Evolutionary conservation across 2,113 vertebrate genomes (phyloP), one percentile per base, ranked within the genome.

Genomic region (Bubo bubo): DNA sequence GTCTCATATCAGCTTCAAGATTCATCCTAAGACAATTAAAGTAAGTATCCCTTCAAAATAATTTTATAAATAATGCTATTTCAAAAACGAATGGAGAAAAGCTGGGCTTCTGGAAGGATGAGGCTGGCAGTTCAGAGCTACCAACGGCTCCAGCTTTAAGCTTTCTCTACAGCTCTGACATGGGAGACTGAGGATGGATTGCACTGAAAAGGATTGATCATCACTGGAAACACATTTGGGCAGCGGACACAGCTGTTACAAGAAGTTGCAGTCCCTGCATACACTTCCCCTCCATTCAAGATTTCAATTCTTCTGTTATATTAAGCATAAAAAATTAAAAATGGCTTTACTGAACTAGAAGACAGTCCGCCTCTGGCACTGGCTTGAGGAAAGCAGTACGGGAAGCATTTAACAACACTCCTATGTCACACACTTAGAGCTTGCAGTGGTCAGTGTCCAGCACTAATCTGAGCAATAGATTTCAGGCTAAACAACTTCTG

Each of bases 401-500:
- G 53, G 22, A 68, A 75, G 45, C 9, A 9, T 8, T 14, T n/a
- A 20, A 26, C 37, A 53, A 4, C 11, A 12, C 49, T 26, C 4
- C 12, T 6, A 2, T 4, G 35, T 12, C 9, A 17, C 4, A 49
- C 26, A 3, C 43, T 14, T 8, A 5, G 4, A 21, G 62, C 16
- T 13, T 30, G 47, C 41, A 50, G 41, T 0, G 8, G 18, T 50
- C 73, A 64, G 50, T 2, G 27, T 6, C 37, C 67, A 39, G 67
- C 27, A 21, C 52, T 26, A 8, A 59, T 7, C 34, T 6, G 10
- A 39, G 82, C 67, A 30, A 47, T 2, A 73, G 19, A 37, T 74
- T 39, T 53, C 68, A 92, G 53, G 34, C 17, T 41, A 14, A 86
- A 74, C 28, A 47, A 60, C 39, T n/a, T 15, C 4, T 21, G 67